Conservation (phyloP, 2,113 vertebrate species). For the Neotoma lepida region DNA sequence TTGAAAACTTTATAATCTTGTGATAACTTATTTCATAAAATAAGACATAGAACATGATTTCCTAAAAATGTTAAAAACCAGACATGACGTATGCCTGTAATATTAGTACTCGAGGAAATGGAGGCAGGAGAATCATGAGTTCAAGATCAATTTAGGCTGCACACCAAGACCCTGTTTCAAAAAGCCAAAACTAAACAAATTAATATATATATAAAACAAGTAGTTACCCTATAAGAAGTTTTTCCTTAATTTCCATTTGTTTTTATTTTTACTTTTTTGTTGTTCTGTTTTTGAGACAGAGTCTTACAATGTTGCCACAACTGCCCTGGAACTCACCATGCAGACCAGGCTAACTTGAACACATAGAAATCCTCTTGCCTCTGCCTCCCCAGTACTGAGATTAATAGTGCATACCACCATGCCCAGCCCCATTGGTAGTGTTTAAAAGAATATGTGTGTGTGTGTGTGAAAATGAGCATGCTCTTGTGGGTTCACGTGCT, state of each 20-base stretch:
- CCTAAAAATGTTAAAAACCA: not conserved
- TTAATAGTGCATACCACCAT: not conserved
- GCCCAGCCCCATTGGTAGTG: not conserved
- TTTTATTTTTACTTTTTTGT: not conserved
- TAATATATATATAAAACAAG: slow-evolving; percentile 29
- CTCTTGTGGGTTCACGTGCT: not conserved
- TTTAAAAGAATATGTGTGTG: not conserved
- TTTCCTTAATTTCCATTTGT: not conserved
- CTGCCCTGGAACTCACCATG: not conserved
- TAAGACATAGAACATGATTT: slow-evolving; percentile 16
- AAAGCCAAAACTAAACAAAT: not conserved
- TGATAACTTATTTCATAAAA: slow-evolving; percentile 45
- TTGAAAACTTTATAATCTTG: slow-evolving; percentile 56
- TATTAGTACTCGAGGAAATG: not conserved
- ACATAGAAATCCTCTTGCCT: not conserved
- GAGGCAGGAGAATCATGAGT: not conserved
- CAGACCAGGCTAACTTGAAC: not conserved
- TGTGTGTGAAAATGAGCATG: not conserved
- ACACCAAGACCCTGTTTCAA: not conserved
- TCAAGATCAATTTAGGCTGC: not conserved
- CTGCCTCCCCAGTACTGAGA: not conserved
- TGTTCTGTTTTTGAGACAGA: not conserved
- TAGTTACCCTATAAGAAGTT: no score
- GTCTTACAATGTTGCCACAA: not conserved
- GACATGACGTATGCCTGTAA: not conserved